Evolutionary conservation across 2,797 vertebrate genomes (phyloP).

Genomic region (Danionella dracula): DNA sequence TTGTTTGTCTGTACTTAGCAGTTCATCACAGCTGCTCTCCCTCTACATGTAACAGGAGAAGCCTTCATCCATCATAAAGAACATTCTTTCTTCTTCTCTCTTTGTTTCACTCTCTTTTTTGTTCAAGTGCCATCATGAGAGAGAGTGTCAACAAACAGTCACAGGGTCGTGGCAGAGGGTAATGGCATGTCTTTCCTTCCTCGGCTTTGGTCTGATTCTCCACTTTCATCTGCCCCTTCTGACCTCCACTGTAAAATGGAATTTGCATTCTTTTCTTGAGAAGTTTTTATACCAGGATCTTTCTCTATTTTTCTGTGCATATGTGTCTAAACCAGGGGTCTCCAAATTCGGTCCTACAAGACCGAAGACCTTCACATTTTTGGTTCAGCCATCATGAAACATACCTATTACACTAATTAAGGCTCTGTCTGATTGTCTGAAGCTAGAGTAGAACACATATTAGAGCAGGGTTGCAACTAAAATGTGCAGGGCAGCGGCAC

Average conservation of each 20-base stretch:
- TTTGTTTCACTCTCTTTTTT: slow-evolving; percentile 42
- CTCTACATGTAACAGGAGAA: slow-evolving; percentile 83
- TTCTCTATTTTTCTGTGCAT: too few species aligned
- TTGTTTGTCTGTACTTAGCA: slow-evolving; percentile 88
- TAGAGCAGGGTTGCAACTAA: too few species aligned
- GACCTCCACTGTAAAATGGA: neutral
- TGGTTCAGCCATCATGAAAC: too few species aligned
- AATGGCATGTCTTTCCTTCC: slow-evolving; percentile 27
- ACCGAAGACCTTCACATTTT: too few species aligned
- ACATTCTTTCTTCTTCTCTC: slow-evolving; percentile 52
- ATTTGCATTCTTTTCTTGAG: too few species aligned
- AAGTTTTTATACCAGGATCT: too few species aligned
- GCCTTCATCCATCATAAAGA: slow-evolving; percentile 78
- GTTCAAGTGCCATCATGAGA: slow-evolving; percentile 71
- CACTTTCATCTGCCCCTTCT: neutral
- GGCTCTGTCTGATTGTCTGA: too few species aligned
- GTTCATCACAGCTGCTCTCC: slow-evolving; percentile 88
- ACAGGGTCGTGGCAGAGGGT: slow-evolving; percentile 61
- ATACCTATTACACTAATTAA: too few species aligned
- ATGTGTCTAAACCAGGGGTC: too few species aligned
- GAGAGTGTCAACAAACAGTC: slow-evolving; percentile 75
- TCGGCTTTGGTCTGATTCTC: slow-evolving; percentile 13
- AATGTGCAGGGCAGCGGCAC: too few species aligned
- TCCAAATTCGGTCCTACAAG: too few species aligned
- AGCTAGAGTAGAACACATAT: too few species aligned